phyloP scores from a whole-genome alignment of 1,140 invertebrate species.

The Helicoverpa zea region DNA sequence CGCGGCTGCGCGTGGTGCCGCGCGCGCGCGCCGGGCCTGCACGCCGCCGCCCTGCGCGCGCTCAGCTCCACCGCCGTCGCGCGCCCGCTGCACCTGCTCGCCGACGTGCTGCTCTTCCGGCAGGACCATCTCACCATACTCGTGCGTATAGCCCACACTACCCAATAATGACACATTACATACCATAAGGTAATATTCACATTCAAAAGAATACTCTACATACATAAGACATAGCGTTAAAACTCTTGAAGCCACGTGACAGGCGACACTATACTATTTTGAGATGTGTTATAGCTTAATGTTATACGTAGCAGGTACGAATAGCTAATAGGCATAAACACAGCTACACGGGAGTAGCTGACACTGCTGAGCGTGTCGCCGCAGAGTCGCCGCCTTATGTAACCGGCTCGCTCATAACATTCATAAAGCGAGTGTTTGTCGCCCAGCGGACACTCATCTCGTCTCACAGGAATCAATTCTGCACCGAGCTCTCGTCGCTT shows the following conservation, averaged over 20 bases:
- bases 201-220: no score
- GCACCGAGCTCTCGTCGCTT: neutral
- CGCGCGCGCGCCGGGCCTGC: constrained; percentile 56
- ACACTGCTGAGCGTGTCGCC: no score
- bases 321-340: no score
- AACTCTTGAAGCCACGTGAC: no score
- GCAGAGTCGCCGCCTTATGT: neutral
- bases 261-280: no score
- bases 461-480: neutral
- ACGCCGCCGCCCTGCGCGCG: constrained; percentile 57
- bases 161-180: no score
- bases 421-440: constrained; percentile 24
- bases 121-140: constrained; percentile 65
- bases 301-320: no score
- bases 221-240: no score
- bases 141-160: constrained; percentile 59
- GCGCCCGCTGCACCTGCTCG: constrained; percentile 64
- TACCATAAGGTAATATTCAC: no score
- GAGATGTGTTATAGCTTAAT: no score
- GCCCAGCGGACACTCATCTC: neutral
- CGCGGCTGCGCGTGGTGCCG: constrained; percentile 58
- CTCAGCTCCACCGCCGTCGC: constrained; percentile 65
- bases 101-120: constrained; percentile 66
- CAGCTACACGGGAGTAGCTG: no score
- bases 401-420: neutral